Evolutionary conservation across 2,888 invertebrate genomes (phyloP).

Genomic region (Orchesella flavescens): DNA sequence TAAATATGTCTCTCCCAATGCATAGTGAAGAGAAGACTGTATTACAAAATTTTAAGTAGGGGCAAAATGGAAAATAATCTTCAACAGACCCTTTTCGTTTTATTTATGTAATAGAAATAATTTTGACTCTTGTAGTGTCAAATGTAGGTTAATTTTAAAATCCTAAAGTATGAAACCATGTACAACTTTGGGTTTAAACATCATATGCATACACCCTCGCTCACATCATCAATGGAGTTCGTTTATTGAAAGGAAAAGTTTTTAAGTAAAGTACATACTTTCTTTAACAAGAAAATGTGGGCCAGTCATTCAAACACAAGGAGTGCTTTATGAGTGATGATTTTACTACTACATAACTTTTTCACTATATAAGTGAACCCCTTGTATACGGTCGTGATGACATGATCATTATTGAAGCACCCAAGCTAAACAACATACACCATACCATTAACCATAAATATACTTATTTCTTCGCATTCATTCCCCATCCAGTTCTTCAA

Average conservation of each 20-base stretch:
- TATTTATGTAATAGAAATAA: conserved; percentile 37
- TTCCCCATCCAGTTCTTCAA: conserved; percentile 3
- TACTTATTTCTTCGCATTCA: background rate
- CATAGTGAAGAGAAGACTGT: conserved; percentile 11
- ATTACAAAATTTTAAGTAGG: too few species aligned
- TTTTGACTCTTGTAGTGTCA: background rate
- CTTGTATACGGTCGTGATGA: background rate
- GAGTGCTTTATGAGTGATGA: conserved; percentile 5
- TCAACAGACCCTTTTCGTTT: background rate
- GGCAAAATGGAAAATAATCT: too few species aligned
- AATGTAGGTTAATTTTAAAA: conserved; percentile 46
- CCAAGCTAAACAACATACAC: background rate
- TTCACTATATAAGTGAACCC: conserved; percentile 10
- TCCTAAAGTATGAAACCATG: conserved; percentile 3
- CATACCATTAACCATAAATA: background rate
- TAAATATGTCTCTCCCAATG: too few species aligned
- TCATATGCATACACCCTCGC: background rate
- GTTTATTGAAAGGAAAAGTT: conserved; percentile 50
- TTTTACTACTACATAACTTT: conserved; percentile 22
- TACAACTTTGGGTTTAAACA: background rate
- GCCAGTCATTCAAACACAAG: conserved; percentile 47
- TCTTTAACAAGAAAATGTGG: conserved; percentile 44
- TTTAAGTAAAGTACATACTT: conserved; percentile 29
- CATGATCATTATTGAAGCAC: conserved; percentile 2
- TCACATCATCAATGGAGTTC: background rate